Evolutionary conservation across 2,797 vertebrate species (phyloP).

Genomic region (Chelidonichthys spinosus): DNA sequence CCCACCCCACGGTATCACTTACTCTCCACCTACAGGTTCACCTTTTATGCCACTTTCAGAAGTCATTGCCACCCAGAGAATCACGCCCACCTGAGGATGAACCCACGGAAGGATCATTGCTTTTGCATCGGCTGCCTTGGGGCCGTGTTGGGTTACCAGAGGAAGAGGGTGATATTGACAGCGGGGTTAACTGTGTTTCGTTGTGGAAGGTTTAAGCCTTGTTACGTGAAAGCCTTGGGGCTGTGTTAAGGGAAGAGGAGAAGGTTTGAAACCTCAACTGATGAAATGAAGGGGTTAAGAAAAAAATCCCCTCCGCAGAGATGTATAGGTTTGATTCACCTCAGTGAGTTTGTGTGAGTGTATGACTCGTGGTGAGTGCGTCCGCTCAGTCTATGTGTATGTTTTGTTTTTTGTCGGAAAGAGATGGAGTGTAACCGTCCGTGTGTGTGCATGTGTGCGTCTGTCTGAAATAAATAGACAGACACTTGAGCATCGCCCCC

Average conservation of each 20-base stretch:
- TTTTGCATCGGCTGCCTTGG: constrained; percentile 49
- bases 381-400: constrained; percentile 29
- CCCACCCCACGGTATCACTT: constrained; percentile 45
- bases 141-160: constrained; percentile 55
- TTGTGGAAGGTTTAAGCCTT: constrained; percentile 63
- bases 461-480: constrained; percentile 74
- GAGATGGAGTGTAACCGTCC: constrained; percentile 37
- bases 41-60: constrained; percentile 61
- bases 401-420: constrained; percentile 30
- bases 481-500: constrained; percentile 71
- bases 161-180: constrained; percentile 51
- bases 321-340: constrained; percentile 62
- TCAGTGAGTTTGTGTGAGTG: constrained; percentile 58
- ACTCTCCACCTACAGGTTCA: constrained; percentile 57
- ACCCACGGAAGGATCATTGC: constrained; percentile 55
- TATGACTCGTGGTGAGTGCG: constrained; percentile 53
- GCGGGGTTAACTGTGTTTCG: constrained; percentile 57
- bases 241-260: constrained; percentile 48
- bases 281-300: constrained; percentile 62
- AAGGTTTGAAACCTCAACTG: constrained; percentile 44
- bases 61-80: constrained; percentile 61
- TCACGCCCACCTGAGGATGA: constrained; percentile 62
- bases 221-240: constrained; percentile 58
- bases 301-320: constrained; percentile 37
- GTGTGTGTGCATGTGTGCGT: constrained; percentile 33